Evolutionary conservation across 1,140 invertebrate genomes (phyloP).

Genomic region (Calliopsis andreniformis): DNA sequence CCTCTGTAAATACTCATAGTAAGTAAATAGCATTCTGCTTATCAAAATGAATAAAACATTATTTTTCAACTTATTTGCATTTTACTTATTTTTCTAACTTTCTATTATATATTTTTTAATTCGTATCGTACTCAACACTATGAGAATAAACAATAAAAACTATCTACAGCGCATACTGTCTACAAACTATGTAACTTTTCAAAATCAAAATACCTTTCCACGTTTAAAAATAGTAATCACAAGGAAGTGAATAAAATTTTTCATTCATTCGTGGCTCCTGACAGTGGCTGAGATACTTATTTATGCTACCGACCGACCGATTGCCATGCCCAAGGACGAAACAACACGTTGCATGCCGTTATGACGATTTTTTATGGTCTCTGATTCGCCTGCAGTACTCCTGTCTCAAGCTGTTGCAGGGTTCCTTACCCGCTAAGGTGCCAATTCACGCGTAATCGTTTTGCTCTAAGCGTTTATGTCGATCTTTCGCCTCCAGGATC

Average conservation of each 20-base stretch:
- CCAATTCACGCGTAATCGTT: conserved; percentile 42
- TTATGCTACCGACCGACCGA: conserved; percentile 31
- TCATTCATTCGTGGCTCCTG: conserved; percentile 17
- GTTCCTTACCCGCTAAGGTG: conserved; percentile 34
- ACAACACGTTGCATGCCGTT: conserved; percentile 42
- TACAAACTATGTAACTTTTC: background rate
- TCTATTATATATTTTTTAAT: conserved; percentile 43
- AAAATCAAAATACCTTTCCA: conserved; percentile 26
- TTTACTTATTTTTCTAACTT: too few relatives aligned
- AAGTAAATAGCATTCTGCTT: too few relatives aligned
- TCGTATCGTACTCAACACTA: too few relatives aligned
- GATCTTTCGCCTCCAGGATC: conserved; percentile 9
- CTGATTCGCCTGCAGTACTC: conserved; percentile 21
- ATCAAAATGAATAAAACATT: too few relatives aligned
- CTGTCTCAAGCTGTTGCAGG: conserved; percentile 29
- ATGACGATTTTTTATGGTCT: background rate
- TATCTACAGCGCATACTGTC: too few relatives aligned
- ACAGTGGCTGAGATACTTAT: conserved; percentile 38
- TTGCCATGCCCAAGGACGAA: conserved; percentile 31
- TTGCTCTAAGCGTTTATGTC: conserved; percentile 15
- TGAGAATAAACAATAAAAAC: too few relatives aligned
- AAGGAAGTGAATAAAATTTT: conserved; percentile 20
- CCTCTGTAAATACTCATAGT: too few relatives aligned
- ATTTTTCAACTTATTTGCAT: too few relatives aligned
- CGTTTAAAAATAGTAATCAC: background rate